A percentile compares a stretch with the other conserved stretches of the same genome.
Evolutionary conservation across 2,113 vertebrate species (phyloP).

Genomic region (Acanthisitta chloris): DNA sequence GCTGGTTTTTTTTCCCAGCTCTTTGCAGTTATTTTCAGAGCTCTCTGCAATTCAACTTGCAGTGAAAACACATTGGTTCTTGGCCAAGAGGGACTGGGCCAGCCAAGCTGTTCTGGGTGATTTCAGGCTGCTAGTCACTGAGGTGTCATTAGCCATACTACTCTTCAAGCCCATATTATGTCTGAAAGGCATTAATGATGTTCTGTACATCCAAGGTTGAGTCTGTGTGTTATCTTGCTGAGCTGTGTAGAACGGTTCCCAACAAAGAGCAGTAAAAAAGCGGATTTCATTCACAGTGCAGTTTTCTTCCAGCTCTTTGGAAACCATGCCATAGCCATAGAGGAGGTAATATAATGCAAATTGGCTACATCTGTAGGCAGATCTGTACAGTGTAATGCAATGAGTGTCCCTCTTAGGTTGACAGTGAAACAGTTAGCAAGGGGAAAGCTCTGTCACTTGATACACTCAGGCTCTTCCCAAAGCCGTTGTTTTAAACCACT

Average conservation of each 20-base stretch:
- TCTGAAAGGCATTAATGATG: background rate
- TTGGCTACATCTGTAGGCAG: background rate
- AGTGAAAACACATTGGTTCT: background rate
- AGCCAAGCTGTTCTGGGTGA: background rate
- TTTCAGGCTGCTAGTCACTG: background rate
- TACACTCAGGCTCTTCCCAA: background rate
- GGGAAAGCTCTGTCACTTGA: background rate
- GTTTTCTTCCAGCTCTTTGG: background rate
- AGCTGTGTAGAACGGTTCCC: background rate
- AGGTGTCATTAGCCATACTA: background rate
- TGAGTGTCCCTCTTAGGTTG: background rate
- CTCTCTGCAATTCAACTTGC: background rate
- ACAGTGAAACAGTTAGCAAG: background rate
- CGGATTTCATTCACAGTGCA: rapidly evolving
- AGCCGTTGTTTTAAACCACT: background rate
- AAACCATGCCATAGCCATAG: background rate
- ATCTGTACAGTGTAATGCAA: background rate
- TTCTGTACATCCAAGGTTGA: background rate
- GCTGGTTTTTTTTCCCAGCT: rapidly evolving
- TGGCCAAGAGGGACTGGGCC: background rate
- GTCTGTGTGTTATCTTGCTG: background rate
- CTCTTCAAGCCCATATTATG: background rate
- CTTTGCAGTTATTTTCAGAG: background rate
- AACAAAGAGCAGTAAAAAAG: background rate
- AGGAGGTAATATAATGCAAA: background rate